These are phyloP conservation scores for Holcopasites calliopsidis DNA, from an alignment of 1,140 invertebrate species.

Conservation along the genomic window DNA sequence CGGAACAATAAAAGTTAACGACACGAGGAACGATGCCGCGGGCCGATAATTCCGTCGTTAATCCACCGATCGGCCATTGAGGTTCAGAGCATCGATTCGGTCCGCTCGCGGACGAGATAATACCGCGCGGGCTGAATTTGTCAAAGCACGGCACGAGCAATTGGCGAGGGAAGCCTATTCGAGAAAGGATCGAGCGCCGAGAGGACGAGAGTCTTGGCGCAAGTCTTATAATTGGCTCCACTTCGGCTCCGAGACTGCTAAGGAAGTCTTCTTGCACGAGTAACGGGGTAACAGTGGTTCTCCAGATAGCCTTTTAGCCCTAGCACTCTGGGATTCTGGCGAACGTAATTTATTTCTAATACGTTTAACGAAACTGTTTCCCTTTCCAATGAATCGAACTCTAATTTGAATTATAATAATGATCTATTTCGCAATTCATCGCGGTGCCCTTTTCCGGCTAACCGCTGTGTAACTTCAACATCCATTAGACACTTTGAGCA, in stretches of 20 bases:
- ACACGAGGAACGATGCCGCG: background rate
- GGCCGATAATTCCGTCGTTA: background rate
- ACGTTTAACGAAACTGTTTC: background rate
- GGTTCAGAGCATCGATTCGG: background rate
- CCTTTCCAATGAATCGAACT: no score
- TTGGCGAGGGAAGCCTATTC: background rate
- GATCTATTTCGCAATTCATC: no score
- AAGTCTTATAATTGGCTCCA: conserved; percentile 48
- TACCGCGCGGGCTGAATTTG: conserved; percentile 9
- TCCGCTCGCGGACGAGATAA: conserved; percentile 8
- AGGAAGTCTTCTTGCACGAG: conserved; percentile 36
- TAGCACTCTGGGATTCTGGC: background rate
- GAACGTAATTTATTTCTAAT: background rate
- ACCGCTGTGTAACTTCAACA: no score
- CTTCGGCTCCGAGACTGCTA: background rate
- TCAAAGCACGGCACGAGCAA: conserved; percentile 17
- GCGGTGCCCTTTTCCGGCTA: no score
- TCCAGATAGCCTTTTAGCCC: conserved; percentile 9
- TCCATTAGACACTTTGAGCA: no score
- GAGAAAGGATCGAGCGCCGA: background rate
- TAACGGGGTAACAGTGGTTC: conserved; percentile 37
- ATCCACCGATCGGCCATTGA: background rate
- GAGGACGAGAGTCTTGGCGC: conserved; percentile 22
- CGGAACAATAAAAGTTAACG: background rate
- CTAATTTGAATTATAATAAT: no score